These are phyloP conservation scores for Unio pictorum DNA, from an alignment of 2,888 invertebrate species.

Conservation along the genomic window DNA sequence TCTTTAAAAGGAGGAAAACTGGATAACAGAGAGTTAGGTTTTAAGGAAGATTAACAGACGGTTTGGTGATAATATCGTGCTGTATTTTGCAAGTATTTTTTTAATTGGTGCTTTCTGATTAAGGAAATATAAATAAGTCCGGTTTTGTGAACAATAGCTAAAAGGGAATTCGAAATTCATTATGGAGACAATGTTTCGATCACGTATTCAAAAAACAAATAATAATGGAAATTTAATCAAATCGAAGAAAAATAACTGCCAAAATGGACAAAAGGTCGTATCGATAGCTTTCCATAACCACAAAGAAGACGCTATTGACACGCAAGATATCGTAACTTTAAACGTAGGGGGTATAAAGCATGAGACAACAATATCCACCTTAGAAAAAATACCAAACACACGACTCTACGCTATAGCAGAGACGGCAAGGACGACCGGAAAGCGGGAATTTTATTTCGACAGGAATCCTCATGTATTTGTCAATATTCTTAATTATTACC, in stretches of 20 bases:
- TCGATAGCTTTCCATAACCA: not conserved
- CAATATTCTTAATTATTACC: conserved; percentile 48
- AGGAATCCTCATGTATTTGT: conserved; percentile 48
- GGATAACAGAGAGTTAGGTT: no score
- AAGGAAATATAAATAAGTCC: no score
- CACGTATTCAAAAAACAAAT: conserved; percentile 14
- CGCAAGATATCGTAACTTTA: conserved; percentile 32
- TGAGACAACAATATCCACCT: conserved; percentile 41
- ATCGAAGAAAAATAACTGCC: conserved; percentile 19
- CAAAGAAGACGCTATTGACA: no score
- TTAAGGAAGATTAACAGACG: no score
- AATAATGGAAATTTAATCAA: conserved; percentile 32
- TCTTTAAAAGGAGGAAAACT: no score
- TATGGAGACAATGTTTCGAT: no score
- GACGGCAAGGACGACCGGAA: conserved; percentile 37
- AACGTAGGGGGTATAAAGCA: conserved; percentile 45
- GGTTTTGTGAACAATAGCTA: no score
- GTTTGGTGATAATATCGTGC: no score
- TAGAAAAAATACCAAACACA: conserved; percentile 37
- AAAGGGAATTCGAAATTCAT: no score
- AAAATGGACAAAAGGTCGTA: not conserved
- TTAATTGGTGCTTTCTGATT: no score
- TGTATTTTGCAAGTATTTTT: no score
- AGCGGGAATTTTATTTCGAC: conserved; percentile 48
- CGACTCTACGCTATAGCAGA: conserved; percentile 38